A percentile compares a stretch with the other conserved stretches of the same genome.
Evolutionary conservation across 2,113 vertebrate genomes (phyloP).

Genomic region (Solea senegalensis): DNA sequence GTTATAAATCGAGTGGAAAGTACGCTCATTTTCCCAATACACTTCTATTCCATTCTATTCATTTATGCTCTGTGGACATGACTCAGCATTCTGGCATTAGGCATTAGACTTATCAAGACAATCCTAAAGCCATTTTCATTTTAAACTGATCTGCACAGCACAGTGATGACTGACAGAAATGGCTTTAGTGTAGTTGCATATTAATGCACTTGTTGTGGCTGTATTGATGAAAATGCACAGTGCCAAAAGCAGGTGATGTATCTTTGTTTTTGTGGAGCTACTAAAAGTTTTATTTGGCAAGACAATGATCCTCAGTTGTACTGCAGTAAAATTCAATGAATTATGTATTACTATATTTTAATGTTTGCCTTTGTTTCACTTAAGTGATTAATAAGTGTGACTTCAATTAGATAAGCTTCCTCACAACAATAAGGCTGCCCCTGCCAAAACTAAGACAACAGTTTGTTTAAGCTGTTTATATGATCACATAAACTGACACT

Average conservation of each 20-base stretch:
- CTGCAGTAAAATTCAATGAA: slow-evolving; percentile 21
- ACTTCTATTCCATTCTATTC: no score
- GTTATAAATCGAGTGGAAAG: no score
- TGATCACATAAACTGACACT: slow-evolving; percentile 52
- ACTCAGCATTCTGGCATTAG: no score
- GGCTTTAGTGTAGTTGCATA: background rate
- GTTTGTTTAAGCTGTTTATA: slow-evolving; percentile 62
- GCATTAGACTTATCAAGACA: background rate
- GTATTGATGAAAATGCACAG: background rate
- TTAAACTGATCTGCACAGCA: slow-evolving; percentile 19
- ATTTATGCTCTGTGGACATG: no score
- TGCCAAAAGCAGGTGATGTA: background rate
- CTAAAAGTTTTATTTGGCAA: slow-evolving; percentile 17
- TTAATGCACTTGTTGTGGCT: background rate
- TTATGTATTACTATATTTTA: slow-evolving; percentile 35
- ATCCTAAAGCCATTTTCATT: slow-evolving; percentile 14
- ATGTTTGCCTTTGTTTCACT: slow-evolving; percentile 50
- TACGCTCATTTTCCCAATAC: no score
- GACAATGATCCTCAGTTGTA: background rate
- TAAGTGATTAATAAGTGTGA: slow-evolving; percentile 47
- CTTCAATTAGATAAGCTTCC: slow-evolving; percentile 35
- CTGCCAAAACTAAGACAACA: slow-evolving; percentile 49
- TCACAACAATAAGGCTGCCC: slow-evolving; percentile 6
- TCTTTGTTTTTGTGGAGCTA: background rate
- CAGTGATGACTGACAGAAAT: background rate